phyloP scores from a whole-genome alignment of 2,113 vertebrate genomes.

The Psilopsiagon aurifrons region DNA sequence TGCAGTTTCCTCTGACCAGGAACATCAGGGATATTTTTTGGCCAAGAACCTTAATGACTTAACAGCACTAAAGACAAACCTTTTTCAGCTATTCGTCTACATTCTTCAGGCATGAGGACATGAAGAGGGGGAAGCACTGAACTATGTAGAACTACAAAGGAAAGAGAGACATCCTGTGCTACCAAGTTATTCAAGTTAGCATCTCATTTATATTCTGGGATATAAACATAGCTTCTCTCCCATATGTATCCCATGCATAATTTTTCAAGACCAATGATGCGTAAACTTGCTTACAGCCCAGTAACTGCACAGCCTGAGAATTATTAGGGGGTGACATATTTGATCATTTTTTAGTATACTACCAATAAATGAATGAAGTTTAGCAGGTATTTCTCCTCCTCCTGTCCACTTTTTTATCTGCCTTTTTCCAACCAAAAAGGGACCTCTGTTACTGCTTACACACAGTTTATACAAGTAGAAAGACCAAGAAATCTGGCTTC shows the following conservation, averaged over 20 bases:
- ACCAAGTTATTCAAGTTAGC: slow-evolving; percentile 10
- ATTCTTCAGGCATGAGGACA: slow-evolving; percentile 44
- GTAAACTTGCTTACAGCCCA: not conserved
- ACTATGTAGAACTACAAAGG: slow-evolving; percentile 15
- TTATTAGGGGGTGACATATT: not conserved
- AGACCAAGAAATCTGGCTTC: not conserved
- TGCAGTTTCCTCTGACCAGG: slow-evolving; percentile 7
- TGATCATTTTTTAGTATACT: not conserved
- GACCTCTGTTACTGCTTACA: not conserved
- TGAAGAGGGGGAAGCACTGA: slow-evolving; percentile 40
- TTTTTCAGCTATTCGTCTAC: slow-evolving; percentile 51
- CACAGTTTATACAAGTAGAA: not conserved
- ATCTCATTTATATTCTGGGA: slow-evolving; percentile 43
- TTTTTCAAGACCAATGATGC: not conserved
- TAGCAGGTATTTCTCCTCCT: not conserved
- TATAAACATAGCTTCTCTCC: slow-evolving; percentile 33
- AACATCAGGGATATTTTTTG: slow-evolving; percentile 40
- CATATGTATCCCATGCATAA: not conserved
- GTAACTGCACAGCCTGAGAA: not conserved
- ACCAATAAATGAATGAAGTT: not conserved
- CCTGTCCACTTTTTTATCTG: not conserved
- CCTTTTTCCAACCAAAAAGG: not conserved
- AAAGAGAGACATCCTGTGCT: slow-evolving; percentile 5
- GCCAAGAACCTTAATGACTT: slow-evolving; percentile 29
- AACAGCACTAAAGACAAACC: slow-evolving; percentile 40